phyloP scores from a whole-genome alignment of 64 coral and sea anemone species.

The Acropora yongei region DNA sequence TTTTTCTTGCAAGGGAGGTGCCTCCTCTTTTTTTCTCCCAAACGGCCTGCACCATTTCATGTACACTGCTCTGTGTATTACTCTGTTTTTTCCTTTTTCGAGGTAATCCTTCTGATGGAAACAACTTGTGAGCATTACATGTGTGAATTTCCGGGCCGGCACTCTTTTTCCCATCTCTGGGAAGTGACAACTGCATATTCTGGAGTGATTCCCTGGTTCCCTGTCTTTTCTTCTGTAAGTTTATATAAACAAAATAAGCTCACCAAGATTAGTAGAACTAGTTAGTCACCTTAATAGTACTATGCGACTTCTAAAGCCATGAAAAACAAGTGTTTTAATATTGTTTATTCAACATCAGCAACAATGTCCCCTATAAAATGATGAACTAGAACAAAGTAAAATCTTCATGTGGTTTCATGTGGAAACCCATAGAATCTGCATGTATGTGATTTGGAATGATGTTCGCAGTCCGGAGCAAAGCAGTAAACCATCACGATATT shows the following conservation, averaged over 20 bases:
- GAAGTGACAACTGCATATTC: conserved; percentile 51
- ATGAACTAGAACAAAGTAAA: neutral
- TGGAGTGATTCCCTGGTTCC: conserved; percentile 31
- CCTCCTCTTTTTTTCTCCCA: neutral
- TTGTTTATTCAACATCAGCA: too few species aligned
- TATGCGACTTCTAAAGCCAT: too few species aligned
- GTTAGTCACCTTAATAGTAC: too few species aligned
- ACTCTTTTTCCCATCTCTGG: conserved; percentile 21
- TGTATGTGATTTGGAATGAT: conserved; percentile 54
- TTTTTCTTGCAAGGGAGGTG: neutral
- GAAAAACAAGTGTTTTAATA: too few species aligned
- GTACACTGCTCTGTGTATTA: conserved; percentile 4
- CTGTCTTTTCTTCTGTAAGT: conserved; percentile 38
- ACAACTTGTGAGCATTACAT: conserved; percentile 31
- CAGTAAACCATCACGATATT: conserved; percentile 34
- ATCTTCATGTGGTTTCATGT: neutral
- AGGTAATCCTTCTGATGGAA: conserved; percentile 26
- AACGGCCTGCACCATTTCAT: conserved; percentile 7
- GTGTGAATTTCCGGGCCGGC: conserved; percentile 27
- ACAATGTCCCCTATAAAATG: neutral
- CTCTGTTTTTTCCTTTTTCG: conserved; percentile 12
- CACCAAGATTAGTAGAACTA: neutral
- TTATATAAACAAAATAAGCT: neutral
- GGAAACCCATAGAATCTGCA: conserved; percentile 54
- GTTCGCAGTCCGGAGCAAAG: conserved; percentile 49